These are phyloP conservation scores for Syngnathus acus DNA, from an alignment of 2,797 vertebrate species.

Conservation along the genomic window DNA sequence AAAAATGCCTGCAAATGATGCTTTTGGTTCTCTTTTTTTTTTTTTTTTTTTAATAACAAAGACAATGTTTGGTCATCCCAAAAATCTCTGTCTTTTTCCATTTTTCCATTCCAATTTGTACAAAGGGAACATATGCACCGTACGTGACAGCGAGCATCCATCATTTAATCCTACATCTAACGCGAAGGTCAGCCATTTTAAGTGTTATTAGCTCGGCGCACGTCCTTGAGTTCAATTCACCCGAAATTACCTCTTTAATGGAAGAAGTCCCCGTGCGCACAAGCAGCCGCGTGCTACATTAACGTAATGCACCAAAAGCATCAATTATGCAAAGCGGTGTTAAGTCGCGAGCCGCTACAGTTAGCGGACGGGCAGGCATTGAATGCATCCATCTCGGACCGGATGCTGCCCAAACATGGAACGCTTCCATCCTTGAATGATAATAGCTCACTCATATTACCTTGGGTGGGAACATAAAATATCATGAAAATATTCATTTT, in stretches of 20 bases:
- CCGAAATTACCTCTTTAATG: slow-evolving; percentile 8
- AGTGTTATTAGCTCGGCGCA: background rate
- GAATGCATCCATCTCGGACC: slow-evolving; percentile 1
- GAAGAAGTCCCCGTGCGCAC: background rate
- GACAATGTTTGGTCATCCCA: background rate
- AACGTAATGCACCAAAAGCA: slow-evolving; percentile 17
- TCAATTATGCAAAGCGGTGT: slow-evolving; percentile 6
- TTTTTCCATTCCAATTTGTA: background rate
- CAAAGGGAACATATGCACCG: no score
- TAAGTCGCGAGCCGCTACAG: background rate
- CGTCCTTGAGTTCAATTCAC: slow-evolving; percentile 1
- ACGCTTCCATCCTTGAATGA: slow-evolving; percentile 23
- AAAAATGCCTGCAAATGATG: background rate
- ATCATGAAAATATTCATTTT: slow-evolving; percentile 12
- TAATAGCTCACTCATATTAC: slow-evolving; percentile 21
- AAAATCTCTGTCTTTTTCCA: background rate
- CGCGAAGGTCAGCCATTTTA: slow-evolving; percentile 18
- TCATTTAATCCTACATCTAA: background rate
- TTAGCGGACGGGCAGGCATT: background rate
- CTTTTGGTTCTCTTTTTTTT: background rate
- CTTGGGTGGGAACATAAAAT: slow-evolving; percentile 5
- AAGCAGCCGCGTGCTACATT: slow-evolving; percentile 6
- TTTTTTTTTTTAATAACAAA: background rate
- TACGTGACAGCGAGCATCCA: background rate
- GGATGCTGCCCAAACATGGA: slow-evolving; percentile 13